These are phyloP conservation scores for Caenorhabditis elegans DNA, from an alignment of 1,140 invertebrate genomes.

Conservation along the genomic window DNA sequence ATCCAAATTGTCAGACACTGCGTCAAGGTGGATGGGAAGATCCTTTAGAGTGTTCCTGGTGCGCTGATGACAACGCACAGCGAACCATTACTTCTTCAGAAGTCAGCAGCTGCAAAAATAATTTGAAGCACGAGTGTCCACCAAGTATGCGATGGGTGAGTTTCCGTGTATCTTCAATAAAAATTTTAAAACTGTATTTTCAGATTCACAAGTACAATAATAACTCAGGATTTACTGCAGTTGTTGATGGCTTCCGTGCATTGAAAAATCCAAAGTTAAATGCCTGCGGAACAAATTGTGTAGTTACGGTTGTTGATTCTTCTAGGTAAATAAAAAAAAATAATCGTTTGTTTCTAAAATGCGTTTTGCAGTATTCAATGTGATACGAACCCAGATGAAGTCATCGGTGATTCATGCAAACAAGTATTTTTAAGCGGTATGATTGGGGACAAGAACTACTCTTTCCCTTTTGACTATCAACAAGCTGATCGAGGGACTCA, in stretches of 20 bases:
- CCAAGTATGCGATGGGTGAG: constrained; percentile 18
- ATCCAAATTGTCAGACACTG: neutral
- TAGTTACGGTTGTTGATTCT: neutral
- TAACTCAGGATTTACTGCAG: neutral
- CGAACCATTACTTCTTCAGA: neutral
- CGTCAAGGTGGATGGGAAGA: constrained; percentile 9
- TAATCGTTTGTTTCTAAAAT: too few relatives aligned
- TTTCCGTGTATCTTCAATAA: neutral
- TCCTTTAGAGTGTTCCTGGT: constrained; percentile 4
- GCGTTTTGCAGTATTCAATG: neutral
- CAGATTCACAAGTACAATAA: constrained; percentile 9
- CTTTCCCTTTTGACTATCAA: constrained; percentile 1
- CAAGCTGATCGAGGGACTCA: constrained; percentile 10
- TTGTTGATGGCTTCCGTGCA: neutral
- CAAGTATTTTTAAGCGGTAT: neutral
- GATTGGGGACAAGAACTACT: neutral
- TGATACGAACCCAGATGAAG: neutral
- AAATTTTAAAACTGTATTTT: neutral
- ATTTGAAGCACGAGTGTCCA: neutral
- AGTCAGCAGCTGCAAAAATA: neutral
- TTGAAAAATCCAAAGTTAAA: constrained; percentile 7
- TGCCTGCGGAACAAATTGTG: neutral
- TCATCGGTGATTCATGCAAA: neutral
- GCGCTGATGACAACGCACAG: neutral
- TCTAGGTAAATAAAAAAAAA: neutral